phyloP scores from a whole-genome alignment of 2,888 invertebrate species.

The Bombyx huttoni region DNA sequence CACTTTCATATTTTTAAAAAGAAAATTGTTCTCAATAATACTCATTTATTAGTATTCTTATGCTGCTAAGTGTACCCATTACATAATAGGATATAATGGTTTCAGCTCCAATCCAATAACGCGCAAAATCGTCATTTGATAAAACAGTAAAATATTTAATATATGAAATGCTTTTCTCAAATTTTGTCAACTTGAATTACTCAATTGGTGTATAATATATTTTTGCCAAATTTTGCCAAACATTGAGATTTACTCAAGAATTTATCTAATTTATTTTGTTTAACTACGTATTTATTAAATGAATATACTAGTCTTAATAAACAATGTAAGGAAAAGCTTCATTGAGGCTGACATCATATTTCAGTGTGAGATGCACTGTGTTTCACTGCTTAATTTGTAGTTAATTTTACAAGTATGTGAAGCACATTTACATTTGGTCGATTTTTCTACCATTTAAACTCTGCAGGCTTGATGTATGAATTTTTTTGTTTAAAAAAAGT shows the following conservation, averaged over 20 bases:
- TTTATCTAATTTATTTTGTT: slow-evolving; percentile 32
- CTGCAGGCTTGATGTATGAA: background rate
- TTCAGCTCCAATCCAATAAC: too few species aligned
- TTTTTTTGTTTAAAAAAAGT: background rate
- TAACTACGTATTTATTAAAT: slow-evolving; percentile 33
- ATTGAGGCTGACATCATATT: slow-evolving; percentile 32
- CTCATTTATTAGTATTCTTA: background rate
- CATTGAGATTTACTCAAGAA: slow-evolving; percentile 34
- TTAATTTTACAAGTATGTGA: background rate
- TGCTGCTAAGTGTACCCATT: too few species aligned
- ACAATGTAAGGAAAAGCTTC: slow-evolving; percentile 24
- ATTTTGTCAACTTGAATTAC: background rate
- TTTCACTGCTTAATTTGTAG: background rate
- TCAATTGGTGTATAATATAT: slow-evolving; percentile 22
- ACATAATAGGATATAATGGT: too few species aligned
- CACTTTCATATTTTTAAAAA: background rate
- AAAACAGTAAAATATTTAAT: background rate
- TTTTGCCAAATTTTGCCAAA: slow-evolving; percentile 69
- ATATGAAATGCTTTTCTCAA: background rate
- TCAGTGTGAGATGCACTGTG: slow-evolving; percentile 9
- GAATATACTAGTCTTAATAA: slow-evolving; percentile 38
- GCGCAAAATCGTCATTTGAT: too few species aligned
- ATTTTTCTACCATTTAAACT: background rate
- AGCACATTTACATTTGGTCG: background rate
- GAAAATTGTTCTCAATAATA: background rate